Percentiles rank a stretch among this genome's conserved stretches.
Evolutionary conservation across 1,140 invertebrate genomes (phyloP).

Genomic region (Drosophila kepulauana): DNA sequence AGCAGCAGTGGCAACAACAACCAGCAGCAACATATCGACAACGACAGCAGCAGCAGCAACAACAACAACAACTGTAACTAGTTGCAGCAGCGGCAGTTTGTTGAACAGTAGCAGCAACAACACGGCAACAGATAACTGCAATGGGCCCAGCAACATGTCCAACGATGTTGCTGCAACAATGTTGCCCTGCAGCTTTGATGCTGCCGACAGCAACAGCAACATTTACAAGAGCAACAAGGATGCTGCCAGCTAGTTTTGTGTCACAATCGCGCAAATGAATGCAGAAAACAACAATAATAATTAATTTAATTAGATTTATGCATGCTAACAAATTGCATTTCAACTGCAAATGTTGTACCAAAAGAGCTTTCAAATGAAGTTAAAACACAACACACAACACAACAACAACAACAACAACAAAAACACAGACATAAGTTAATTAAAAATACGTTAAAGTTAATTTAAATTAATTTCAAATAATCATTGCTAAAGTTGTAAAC

Average conservation of each 20-base stretch:
- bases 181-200: slow-evolving; percentile 63
- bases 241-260: slow-evolving; percentile 67
- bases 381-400: slow-evolving; percentile 7
- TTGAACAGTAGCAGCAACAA: slow-evolving; percentile 56
- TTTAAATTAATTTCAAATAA: slow-evolving; percentile 50
- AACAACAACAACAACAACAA: neutral
- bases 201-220: slow-evolving; percentile 33
- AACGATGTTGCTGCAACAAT: slow-evolving; percentile 64
- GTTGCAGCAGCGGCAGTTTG: slow-evolving; percentile 50
- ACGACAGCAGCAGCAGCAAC: slow-evolving; percentile 27
- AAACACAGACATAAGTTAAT: slow-evolving; percentile 20
- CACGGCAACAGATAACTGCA: slow-evolving; percentile 56
- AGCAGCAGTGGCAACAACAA: slow-evolving; percentile 40
- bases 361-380: slow-evolving; percentile 69
- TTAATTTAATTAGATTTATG: slow-evolving; percentile 27
- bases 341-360: slow-evolving; percentile 78
- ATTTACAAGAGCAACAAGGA: slow-evolving; percentile 34
- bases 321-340: slow-evolving; percentile 74
- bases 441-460: slow-evolving; percentile 32
- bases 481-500: slow-evolving; percentile 67
- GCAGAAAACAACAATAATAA: neutral
- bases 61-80: slow-evolving; percentile 40
- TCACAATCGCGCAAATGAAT: slow-evolving; percentile 24
- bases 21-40: slow-evolving; percentile 17
- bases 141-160: slow-evolving; percentile 42